These are phyloP conservation scores for Anguilla marmorata DNA, from an alignment of 2,797 vertebrate genomes.

Conservation along the genomic window DNA sequence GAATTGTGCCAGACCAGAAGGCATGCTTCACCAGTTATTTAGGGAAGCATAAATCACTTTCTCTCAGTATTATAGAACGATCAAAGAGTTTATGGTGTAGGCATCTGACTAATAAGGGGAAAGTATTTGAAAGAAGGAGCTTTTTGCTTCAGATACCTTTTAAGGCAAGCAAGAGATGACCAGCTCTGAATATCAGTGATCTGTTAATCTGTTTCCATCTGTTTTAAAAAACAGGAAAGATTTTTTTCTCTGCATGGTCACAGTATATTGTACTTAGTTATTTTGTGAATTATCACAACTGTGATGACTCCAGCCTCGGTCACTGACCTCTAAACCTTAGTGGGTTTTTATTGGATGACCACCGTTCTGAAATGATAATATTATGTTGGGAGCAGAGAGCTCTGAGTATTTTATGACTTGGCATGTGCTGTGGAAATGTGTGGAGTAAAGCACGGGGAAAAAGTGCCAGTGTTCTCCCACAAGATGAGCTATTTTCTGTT, in stretches of 20 bases:
- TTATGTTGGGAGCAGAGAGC: not conserved
- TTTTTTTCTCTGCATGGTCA: not conserved
- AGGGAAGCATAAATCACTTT: not conserved
- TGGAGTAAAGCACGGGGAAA: not conserved
- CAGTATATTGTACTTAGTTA: not conserved
- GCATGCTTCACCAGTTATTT: not conserved
- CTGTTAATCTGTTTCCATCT: not conserved
- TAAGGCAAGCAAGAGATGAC: not conserved
- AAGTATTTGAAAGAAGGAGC: not conserved
- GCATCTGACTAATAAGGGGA: not conserved
- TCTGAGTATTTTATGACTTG: constrained; percentile 13
- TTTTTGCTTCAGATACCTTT: not conserved
- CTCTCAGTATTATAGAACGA: not conserved
- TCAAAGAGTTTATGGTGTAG: not conserved
- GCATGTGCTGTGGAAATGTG: constrained; percentile 3
- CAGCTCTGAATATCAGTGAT: not conserved
- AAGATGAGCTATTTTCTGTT: not conserved
- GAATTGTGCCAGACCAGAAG: not conserved
- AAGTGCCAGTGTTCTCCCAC: not conserved
- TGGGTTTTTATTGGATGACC: not conserved
- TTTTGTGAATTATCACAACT: not conserved
- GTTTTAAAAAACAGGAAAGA: not conserved
- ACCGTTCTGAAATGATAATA: not conserved
- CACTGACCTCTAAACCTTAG: not conserved
- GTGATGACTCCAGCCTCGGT: not conserved